Base-by-base conservation (phyloP, 2,888 invertebrate species). In the Hipparchia sbordonii region DNA sequence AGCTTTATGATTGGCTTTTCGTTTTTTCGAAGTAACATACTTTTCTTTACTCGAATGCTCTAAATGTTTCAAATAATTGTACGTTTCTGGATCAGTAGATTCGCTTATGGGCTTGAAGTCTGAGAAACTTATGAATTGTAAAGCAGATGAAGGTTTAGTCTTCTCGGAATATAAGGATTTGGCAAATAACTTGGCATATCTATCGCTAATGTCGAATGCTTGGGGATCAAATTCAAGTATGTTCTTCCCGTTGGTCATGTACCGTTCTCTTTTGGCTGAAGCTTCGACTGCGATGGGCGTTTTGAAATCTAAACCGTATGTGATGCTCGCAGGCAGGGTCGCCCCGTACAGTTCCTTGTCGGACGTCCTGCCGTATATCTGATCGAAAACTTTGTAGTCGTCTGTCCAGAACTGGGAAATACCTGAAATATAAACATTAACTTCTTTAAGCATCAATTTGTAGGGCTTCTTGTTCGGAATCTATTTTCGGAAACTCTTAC, bases 331-430 rank as follows among this genome's bases (percentile, higher is more conserved):
- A 6, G 91, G 91, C 33, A 92, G 74, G 0, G 83, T 82, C 0
- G 79, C 84, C 5, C 91, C 90, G 57, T 88, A 93, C 0, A 93
- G 82, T 0, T 92, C 87, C 72, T 83, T 90, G 77, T 93, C 93
- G 0, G 92, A 93, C 2, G 92, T 93, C 78, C 86, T 91, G 0
- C 91, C 92, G 76, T 92, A 93, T 5, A 93, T 81, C 77, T 92
- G 89, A 61, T 91, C 89, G 76, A 92, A 90, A 1, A 88, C 82
- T 77, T 91, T 93, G 79, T 87, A 89, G 77, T 93, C 91, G 56
- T 93, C 92, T 2, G 89, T 86, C 92, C 91, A 92, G 79, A 91
- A 92, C 79, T 91, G 87, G 39, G 89, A 83, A 6, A 90, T 81
- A 71, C 87, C 92, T 92, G 85, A 0, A 85, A 88, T 33, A 23